Evolutionary conservation across 2,797 vertebrate species (phyloP), one percentile per base, ranked within the genome.

Genomic region (Agapornis canus): DNA sequence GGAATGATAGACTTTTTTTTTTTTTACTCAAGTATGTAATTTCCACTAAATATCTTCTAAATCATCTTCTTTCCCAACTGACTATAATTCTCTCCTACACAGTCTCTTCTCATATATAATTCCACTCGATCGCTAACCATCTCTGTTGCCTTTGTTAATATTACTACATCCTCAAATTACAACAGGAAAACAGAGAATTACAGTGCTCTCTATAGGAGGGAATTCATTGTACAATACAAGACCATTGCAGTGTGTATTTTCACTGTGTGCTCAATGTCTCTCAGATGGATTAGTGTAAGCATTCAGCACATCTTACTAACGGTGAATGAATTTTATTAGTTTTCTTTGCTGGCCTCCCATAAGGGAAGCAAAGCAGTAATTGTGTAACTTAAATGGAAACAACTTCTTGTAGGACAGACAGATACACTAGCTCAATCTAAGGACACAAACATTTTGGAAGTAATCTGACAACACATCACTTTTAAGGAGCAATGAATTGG

Each of bases 141-240:
- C 48, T 90, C 91, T 57, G 47, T 56, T 90, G 83, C 42, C 60
- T 66, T 86, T 80, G 54, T 89, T 85, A 82, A 60, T 89, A 89
- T 82, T 78, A 71, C 59, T 82, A 69, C 20, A 59, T 60, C 75
- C 45, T 92, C 47, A 79, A 94, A 89, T 88, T 88, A 71, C 61
- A 73, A 37, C 21, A 88, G 39, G 65, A 93, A 96, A 94, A 71
- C 47, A 68, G 75, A 79, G 91, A 90, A 96, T 89, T 81, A 82
- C 65, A 93, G 82, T 84, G 80, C n/a, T 72, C 71, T 93, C 94
- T 81, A 51, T 86, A 88, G 92, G 89, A 95, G 61, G 54, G 71
- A 92, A 84, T 54, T 81, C 79, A 89, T 5, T 71, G 77, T 47
- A 43, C 86, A 79, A 59, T 3, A 73, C 47, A 89, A 81, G 66